These are phyloP conservation scores for Megalopta genalis DNA, from an alignment of 1,140 invertebrate species.

Conservation along the genomic window DNA sequence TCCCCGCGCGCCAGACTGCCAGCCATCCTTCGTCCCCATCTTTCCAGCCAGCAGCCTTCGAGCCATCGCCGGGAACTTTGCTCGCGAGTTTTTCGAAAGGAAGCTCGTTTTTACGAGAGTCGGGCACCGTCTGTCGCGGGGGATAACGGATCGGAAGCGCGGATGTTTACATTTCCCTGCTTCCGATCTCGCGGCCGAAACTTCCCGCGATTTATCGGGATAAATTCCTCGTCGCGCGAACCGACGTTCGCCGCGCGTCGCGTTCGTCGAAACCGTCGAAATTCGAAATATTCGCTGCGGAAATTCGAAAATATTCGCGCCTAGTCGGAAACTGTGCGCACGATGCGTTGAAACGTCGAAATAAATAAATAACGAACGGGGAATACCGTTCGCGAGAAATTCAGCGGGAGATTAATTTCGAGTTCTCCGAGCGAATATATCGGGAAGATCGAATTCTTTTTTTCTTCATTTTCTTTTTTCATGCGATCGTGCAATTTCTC, in stretches of 20 bases:
- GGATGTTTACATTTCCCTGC: slow-evolving; percentile 1
- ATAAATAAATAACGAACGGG: too few relatives aligned
- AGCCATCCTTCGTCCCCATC: background rate
- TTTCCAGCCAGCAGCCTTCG: background rate
- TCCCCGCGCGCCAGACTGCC: background rate
- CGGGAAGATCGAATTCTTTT: too few relatives aligned
- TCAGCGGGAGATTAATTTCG: too few relatives aligned
- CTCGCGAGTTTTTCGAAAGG: background rate
- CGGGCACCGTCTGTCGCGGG: background rate
- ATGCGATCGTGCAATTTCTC: too few relatives aligned
- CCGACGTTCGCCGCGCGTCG: background rate
- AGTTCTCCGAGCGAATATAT: too few relatives aligned
- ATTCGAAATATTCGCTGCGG: too few relatives aligned
- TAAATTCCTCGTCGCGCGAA: background rate
- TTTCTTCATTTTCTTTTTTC: too few relatives aligned
- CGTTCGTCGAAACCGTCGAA: too few relatives aligned
- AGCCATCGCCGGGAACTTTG: background rate
- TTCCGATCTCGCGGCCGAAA: background rate
- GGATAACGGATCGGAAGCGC: background rate
- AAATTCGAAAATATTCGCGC: too few relatives aligned
- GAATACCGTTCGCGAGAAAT: too few relatives aligned
- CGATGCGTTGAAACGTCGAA: too few relatives aligned
- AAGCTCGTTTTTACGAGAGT: background rate
- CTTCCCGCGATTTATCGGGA: background rate
- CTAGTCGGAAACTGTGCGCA: too few relatives aligned